A percentile compares a stretch with the other conserved stretches of the same genome.
Evolutionary conservation across 2,888 invertebrate genomes (phyloP).

Genomic region (Dorcus parallelipipedus): DNA sequence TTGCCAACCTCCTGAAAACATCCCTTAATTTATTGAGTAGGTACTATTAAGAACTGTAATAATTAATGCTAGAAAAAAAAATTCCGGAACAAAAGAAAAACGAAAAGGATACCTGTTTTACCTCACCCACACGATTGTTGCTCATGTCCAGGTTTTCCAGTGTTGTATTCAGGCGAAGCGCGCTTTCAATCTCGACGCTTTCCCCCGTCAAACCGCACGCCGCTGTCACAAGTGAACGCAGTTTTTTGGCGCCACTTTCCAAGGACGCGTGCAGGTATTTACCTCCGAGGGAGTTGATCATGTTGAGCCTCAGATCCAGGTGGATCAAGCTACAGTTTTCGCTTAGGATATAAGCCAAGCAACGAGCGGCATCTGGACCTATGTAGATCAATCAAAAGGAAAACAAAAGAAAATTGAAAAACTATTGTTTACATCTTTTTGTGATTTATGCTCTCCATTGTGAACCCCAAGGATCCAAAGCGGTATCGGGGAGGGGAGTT

Average conservation of each 20-base stretch:
- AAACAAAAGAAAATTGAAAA: not conserved
- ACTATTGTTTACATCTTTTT: not conserved
- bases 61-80: not conserved
- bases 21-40: not conserved
- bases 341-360: conserved; percentile 32
- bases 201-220: conserved; percentile 37
- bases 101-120: conserved; percentile 19
- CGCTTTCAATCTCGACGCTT: conserved; percentile 30
- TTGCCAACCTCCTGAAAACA: conserved; percentile 33
- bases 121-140: conserved; percentile 46
- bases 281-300: conserved; percentile 30
- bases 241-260: conserved; percentile 20
- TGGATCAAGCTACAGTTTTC: conserved; percentile 28
- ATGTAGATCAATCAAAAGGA: conserved; percentile 5
- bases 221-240: conserved; percentile 33
- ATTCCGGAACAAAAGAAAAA: not conserved
- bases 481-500: too few species aligned
- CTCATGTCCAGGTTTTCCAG: conserved; percentile 39
- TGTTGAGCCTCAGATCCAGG: conserved; percentile 37
- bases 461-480: too few species aligned
- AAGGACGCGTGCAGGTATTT: conserved; percentile 30
- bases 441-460: too few species aligned
- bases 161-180: conserved; percentile 32
- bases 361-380: conserved; percentile 33
- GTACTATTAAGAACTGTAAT: conserved; percentile 2